A percentile compares a stretch with the other conserved stretches of the same genome.
Conservation (phyloP, 2,888 invertebrate genomes). For the Melipona beecheii region DNA sequence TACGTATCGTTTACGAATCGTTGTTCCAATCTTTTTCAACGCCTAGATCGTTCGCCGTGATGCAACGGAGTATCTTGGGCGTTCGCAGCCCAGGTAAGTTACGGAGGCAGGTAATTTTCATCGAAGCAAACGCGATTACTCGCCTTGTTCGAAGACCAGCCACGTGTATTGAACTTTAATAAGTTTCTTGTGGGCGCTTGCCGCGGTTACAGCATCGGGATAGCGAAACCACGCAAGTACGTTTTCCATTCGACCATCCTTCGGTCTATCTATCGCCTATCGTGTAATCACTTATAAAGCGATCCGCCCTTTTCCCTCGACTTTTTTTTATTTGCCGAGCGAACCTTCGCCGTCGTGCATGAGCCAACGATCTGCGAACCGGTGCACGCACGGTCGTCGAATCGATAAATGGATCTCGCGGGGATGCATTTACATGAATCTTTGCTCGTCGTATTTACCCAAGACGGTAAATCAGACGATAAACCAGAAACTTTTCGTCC, state of each 20-base stretch:
- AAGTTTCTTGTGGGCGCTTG: slow-evolving; percentile 56
- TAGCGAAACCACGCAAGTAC: slow-evolving; percentile 52
- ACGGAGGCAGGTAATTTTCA: slow-evolving; percentile 8
- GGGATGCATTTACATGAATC: slow-evolving; percentile 11
- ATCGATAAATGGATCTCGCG: slow-evolving; percentile 54
- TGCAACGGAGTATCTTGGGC: not conserved
- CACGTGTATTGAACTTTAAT: slow-evolving; percentile 51
- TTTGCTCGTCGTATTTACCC: slow-evolving; percentile 17
- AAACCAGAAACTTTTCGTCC: not conserved
- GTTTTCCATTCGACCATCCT: slow-evolving; percentile 37
- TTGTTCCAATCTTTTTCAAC: not conserved
- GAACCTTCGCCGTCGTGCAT: slow-evolving; percentile 17
- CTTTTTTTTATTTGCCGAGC: slow-evolving; percentile 50
- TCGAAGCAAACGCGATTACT: slow-evolving; percentile 15
- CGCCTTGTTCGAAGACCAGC: slow-evolving; percentile 29
- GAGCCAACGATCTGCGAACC: slow-evolving; percentile 16
- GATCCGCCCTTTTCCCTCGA: slow-evolving; percentile 65
- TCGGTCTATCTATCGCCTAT: slow-evolving; percentile 42
- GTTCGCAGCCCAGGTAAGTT: slow-evolving; percentile 6
- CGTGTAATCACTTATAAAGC: slow-evolving; percentile 66
- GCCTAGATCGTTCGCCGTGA: not conserved
- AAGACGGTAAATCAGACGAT: slow-evolving; percentile 10
- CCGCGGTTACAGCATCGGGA: slow-evolving; percentile 49
- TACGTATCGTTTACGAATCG: not conserved
- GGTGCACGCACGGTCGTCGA: slow-evolving; percentile 17